Evolutionary conservation across 2,113 vertebrate genomes (phyloP), one percentile per base, ranked within the genome.

Genomic region (Sturnus vulgaris): DNA sequence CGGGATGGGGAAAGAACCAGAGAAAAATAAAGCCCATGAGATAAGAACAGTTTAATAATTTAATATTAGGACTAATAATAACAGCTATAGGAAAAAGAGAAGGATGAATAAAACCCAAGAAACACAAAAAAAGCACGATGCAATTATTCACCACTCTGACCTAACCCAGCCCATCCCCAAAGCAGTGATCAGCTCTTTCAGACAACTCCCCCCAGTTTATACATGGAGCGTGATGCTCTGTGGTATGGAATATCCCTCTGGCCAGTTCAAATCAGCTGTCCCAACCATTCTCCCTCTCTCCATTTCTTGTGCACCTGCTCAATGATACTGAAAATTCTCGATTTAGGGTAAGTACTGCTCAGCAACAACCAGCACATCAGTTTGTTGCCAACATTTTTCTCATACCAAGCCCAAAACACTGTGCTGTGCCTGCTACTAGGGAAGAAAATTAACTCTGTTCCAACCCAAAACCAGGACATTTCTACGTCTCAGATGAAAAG

Each of bases 181-280:
- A 55, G 33, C 24, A 47, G 7, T 27, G 70, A 68, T 55, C 63
- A 47, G 47, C 17, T 40, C 21, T 46, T 61, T 40, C 47, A 47
- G 30, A 7, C 24, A 53, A 18, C 2, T 47, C 7, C 30, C 10
- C 15, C 9, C 18, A 22, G 15, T 23, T 64, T 11, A 35, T 9
- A 23, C 1, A 4, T 3, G 13, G 37, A 59, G 3, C 0, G 0
- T 53, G 77, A n/a, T 65, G 39, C 5, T 8, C 13, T 60, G 4
- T 46, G 46, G 23, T 46, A 10, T n/a, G 16, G 24, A 75, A 75
- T 40, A 35, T 75, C 7, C 3, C 7, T 68, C 39, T 53, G 16
- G n/a, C 16, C 28, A 68, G 24, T 8, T 75, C 28, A 14, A 15
- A 9, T 40, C 46, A 82, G 53, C 39, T 60, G 39, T 21, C 46